These are phyloP conservation scores for Heptranchias perlo DNA, from an alignment of 2,113 vertebrate genomes.

Conservation along the genomic window DNA sequence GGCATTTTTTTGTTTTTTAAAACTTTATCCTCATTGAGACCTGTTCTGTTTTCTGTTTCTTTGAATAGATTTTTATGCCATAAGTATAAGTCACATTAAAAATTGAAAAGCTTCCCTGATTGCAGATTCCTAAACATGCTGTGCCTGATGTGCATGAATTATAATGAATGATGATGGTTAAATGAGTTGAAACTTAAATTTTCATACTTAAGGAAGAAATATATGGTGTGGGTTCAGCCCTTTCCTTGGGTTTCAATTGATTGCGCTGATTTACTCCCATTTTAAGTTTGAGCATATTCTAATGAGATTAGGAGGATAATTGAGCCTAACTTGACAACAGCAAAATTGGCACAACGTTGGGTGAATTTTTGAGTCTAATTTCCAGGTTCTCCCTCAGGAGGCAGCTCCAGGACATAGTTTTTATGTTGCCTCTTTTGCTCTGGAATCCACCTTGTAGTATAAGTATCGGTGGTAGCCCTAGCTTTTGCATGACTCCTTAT, in stretches of 20 bases:
- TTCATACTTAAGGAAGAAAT: not conserved
- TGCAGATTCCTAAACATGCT: not conserved
- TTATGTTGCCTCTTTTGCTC: too few relatives aligned
- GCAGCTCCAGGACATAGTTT: not conserved
- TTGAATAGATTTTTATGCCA: not conserved
- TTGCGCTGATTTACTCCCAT: not conserved
- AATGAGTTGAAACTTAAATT: not conserved
- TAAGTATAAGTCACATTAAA: not conserved
- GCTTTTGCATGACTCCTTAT: too few relatives aligned
- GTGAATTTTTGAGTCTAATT: not conserved
- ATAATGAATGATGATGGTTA: not conserved
- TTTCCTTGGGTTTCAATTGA: too few relatives aligned
- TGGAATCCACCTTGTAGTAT: too few relatives aligned
- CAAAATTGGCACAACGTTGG: not conserved
- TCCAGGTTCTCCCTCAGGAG: not conserved
- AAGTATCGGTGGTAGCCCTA: too few relatives aligned
- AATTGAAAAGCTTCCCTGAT: not conserved
- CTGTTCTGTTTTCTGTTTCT: not conserved
- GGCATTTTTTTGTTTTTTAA: not conserved
- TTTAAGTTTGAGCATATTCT: not conserved
- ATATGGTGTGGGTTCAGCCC: not conserved
- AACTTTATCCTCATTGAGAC: not conserved
- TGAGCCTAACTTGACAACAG: not conserved
- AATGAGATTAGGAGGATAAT: not conserved
- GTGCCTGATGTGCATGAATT: too few relatives aligned